Evolutionary conservation across 1,140 invertebrate species (phyloP).

Genomic region (Papilio glaucus): DNA sequence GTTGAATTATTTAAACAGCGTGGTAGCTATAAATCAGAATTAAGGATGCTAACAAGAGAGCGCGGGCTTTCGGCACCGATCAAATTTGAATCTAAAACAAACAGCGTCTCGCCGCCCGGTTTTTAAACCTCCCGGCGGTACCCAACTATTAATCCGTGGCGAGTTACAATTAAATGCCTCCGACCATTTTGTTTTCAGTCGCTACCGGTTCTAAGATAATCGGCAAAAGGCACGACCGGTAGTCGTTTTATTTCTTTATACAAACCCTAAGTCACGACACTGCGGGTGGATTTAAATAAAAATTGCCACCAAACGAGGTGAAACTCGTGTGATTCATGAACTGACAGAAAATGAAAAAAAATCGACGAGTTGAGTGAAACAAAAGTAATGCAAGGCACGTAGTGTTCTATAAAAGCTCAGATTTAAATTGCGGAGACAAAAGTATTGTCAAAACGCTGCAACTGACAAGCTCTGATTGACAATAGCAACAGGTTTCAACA

Average conservation of each 20-base stretch:
- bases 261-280: slow-evolving; percentile 70
- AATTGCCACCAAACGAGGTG: slow-evolving; percentile 59
- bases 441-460: slow-evolving; percentile 42
- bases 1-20: slow-evolving; percentile 68
- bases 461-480: slow-evolving; percentile 16
- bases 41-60: slow-evolving; percentile 63
- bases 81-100: slow-evolving; percentile 75
- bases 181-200: slow-evolving; percentile 46
- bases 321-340: slow-evolving; percentile 44
- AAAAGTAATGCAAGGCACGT: slow-evolving; percentile 60
- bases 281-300: slow-evolving; percentile 59
- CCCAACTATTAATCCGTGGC: slow-evolving; percentile 47
- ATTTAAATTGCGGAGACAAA: slow-evolving; percentile 61
- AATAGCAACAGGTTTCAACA: not conserved
- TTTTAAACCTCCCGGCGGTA: slow-evolving; percentile 50
- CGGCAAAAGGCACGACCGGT: slow-evolving; percentile 47
- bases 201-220: slow-evolving; percentile 50
- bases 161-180: slow-evolving; percentile 54
- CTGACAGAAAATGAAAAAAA: slow-evolving; percentile 62
- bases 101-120: slow-evolving; percentile 58
- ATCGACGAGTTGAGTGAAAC: slow-evolving; percentile 57
- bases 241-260: slow-evolving; percentile 50
- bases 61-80: slow-evolving; percentile 65
- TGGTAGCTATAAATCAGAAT: slow-evolving; percentile 77
- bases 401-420: slow-evolving; percentile 50